phyloP scores from a whole-genome alignment of 2,113 vertebrate species.

The Motacilla tschutschensis region DNA sequence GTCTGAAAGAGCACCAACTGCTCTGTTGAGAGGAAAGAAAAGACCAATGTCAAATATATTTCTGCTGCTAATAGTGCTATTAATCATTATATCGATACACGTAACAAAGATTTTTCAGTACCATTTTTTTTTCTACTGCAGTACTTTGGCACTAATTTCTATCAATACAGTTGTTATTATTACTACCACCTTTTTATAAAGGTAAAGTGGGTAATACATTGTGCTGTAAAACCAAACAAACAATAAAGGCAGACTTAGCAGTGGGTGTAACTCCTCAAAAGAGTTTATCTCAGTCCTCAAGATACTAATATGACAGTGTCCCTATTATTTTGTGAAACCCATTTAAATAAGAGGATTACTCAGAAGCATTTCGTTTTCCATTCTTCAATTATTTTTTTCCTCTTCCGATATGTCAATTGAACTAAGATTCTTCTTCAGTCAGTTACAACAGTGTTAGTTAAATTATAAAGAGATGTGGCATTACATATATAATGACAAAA shows the following conservation, averaged over 20 bases:
- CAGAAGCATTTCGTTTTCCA: background rate
- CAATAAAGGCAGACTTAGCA: background rate
- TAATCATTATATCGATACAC: background rate
- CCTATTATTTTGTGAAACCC: background rate
- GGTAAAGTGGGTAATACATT: background rate
- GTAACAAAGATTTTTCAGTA: background rate
- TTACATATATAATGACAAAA: background rate
- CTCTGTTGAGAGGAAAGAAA: constrained; percentile 71
- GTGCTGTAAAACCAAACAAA: background rate
- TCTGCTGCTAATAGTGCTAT: background rate
- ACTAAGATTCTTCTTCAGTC: background rate
- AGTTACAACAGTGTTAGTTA: background rate
- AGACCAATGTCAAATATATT: background rate
- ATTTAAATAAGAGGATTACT: background rate
- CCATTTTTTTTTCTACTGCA: background rate
- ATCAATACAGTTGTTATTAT: background rate
- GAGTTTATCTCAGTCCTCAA: background rate
- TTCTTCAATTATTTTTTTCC: background rate
- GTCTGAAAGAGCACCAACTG: constrained; percentile 77
- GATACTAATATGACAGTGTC: background rate
- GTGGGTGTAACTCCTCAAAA: background rate
- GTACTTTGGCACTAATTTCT: background rate
- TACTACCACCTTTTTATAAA: background rate
- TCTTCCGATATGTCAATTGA: background rate
- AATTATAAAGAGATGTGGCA: background rate